A percentile compares a stretch with the other conserved stretches of the same genome.
phyloP scores from a whole-genome alignment of 1,140 invertebrate genomes.

The Bombyx mandarina region DNA sequence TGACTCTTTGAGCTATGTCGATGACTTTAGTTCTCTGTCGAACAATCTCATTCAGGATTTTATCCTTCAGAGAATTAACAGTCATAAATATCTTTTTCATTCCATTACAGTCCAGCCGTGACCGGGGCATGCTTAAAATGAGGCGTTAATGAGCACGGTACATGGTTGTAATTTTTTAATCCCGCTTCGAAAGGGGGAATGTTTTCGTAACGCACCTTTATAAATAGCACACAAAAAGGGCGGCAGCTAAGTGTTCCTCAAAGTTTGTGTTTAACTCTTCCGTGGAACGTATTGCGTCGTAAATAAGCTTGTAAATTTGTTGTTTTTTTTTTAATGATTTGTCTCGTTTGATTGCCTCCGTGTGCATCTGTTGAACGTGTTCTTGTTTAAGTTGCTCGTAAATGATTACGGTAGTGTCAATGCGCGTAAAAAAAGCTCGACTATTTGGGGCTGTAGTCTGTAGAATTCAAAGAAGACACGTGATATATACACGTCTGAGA shows the following conservation, averaged over 20 bases:
- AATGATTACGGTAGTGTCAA: too few species aligned
- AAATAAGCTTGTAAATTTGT: conserved; percentile 8
- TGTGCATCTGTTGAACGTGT: neutral
- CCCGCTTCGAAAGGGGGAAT: conserved; percentile 21
- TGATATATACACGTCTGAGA: too few species aligned
- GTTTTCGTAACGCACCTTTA: conserved; percentile 34
- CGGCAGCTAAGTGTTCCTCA: conserved; percentile 32
- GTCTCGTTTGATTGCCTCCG: conserved; percentile 3
- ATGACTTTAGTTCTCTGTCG: too few species aligned
- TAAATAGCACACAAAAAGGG: conserved; percentile 33
- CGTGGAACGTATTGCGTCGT: conserved; percentile 3
- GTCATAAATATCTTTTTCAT: too few species aligned
- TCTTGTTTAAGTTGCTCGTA: neutral
- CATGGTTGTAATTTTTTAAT: conserved; percentile 23
- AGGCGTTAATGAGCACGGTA: neutral
- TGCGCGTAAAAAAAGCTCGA: too few species aligned
- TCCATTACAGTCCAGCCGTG: too few species aligned
- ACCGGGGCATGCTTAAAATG: neutral
- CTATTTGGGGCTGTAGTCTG: too few species aligned
- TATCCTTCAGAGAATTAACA: too few species aligned
- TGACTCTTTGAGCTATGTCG: too few species aligned
- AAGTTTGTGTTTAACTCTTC: conserved; percentile 9
- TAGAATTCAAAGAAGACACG: too few species aligned
- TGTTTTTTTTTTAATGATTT: conserved; percentile 7
- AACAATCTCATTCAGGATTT: too few species aligned